Evolutionary conservation across 1,140 invertebrate genomes (phyloP), one percentile per base, ranked within the genome.

Genomic region (Drosophila orena): DNA sequence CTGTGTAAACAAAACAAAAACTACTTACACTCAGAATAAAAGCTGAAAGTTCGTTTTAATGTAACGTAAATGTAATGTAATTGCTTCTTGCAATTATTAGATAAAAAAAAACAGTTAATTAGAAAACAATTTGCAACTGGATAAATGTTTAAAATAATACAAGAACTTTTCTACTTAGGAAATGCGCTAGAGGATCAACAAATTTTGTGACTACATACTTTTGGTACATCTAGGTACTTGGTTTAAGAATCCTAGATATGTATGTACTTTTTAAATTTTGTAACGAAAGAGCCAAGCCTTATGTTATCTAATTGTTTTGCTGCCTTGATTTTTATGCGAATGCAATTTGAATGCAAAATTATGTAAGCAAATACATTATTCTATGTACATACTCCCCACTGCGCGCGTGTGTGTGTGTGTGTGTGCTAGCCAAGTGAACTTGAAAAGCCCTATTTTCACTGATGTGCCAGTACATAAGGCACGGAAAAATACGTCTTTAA

Each of bases 401-500:
- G 38, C 55, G n/a, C 30, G 20, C n/a, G n/a, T n/a, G n/a, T 12
- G 38, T 66, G 35, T 54, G 42, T 37, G 42, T 44, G 47, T 37
- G 40, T 42, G 42, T 37, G 47, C 24, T 44, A 38, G 55, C 47
- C 30, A 38, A 60, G 38, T 72, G 81, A 85, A 85, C 81, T 85
- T 85, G 80, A 84, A 80, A 85, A 80, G 65, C 81, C 76, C 80
- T 72, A 79, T 84, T 80, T 85, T 85, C 81, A 85, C 81, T 85
- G 85, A 83, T 85, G 77, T 58, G 61, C 65, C 40, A 30, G 38
- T 61, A 61, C 54, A 60, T 74, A 73, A 64, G 49, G 65, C 44
- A 35, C 46, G 37, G 34, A 30, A 15, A 50, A 40, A 54, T 53
- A 43, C 38, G 54, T 71, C 69, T 59, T 50, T 60, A 72, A 71